Evolutionary conservation across 1,140 invertebrate genomes (phyloP), one percentile per base, ranked within the genome.

Genomic region (Cydia splendana): DNA sequence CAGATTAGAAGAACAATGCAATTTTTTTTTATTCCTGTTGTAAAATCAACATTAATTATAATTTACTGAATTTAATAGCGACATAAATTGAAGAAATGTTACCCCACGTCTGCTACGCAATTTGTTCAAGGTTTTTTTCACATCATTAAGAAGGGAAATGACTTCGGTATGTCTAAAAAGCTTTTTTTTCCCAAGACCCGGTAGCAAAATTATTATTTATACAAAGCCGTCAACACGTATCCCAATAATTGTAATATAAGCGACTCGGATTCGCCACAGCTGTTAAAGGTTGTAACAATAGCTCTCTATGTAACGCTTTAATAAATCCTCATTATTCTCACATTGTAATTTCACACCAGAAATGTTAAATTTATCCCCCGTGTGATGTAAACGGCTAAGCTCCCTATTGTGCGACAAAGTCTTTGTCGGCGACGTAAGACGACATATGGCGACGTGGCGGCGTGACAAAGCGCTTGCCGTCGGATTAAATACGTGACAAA

Each of bases 361-460:
- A 71, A 71, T 71, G 76, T 75, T 76, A 65, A 75, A 79, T 77
- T 79, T 79, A 79, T 79, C 81, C 77, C 81, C 82, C 76, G 79
- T 85, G 86, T 87, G 87, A 88, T 86, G 38, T 88, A 85, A 86
- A 87, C 86, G 53, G 77, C 78, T 84, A 80, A 84, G 83, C 84
- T 82, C 73, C 3, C 53, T 76, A 89, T 88, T 88, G 84, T 88
- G 57, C 57, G 77, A 69, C 48, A 74, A 79, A 84, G 75, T 76
- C 75, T 82, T 86, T 83, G 82, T 82, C 80, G 80, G 65, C 78
- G 67, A 75, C 77, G 75, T 85, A 88, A 86, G 85, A 86, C 84
- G 85, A 81, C 86, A 88, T 89, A 87, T 89, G 88, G 86, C 80
- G 42, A 51, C 15, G 78, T 79, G 65, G 65, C 75, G 65, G 67